Evolutionary conservation across 1,140 invertebrate species (phyloP), one percentile per base, ranked within the genome.

Genomic region (Nephila pilipes): DNA sequence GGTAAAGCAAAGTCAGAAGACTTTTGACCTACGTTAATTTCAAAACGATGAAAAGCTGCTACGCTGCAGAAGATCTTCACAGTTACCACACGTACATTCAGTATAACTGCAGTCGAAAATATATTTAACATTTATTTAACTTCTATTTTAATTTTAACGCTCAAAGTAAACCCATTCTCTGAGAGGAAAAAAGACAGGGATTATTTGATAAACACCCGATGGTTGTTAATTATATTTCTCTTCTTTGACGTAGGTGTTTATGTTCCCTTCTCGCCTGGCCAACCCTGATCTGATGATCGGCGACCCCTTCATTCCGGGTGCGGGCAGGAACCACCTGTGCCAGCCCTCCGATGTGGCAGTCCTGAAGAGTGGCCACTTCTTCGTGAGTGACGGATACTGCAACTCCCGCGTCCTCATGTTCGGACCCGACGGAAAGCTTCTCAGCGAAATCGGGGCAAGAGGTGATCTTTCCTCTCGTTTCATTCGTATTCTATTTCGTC

Each of bases 311-410:
- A 95, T 96, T 32, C 98, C 98, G 4, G 98, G 98, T 85, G 96
- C 96, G 93, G 97, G 97, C 94, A 96, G 97, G 79, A 95, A 95
- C 5, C 97, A 98, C 94, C 99, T 99, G 96, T 99, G 99, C 95
- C 99, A 99, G 95, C 99, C 99, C 16, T 98, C 98, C 12, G 98
- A 99, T 2, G 98, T 98, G 46, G 98, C 98, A 14, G 95, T 97
- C 32, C 95, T 96, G 10, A 94, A 94, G 16, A 97, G 97, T 94
- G 98, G 98, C 0, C 97, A 98, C 91, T 98, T 99, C 95, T 99
- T 98, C 95, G 97, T 99, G 1, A 97, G 98, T 18, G 99, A 99
- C 96, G 98, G 98, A 18, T 99, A 99, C 95, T 99, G 99, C 95
- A 99, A 99, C 96, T 97, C 97, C 3, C 96, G 99, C 94, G 97